Evolutionary conservation across 2,113 vertebrate species (phyloP).

Genomic region (Xyrauchen texanus): DNA sequence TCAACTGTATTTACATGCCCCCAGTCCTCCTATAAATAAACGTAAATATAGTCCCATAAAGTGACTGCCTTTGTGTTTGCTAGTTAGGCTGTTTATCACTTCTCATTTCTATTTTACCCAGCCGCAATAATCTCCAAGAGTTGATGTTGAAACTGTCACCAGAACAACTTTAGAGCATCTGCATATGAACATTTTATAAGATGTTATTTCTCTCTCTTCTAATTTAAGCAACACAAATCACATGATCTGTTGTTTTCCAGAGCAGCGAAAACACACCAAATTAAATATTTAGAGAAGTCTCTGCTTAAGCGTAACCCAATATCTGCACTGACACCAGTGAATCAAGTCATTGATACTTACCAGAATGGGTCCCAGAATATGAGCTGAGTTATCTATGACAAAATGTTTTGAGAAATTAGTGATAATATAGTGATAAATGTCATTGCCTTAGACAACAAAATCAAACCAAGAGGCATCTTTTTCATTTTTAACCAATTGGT

Average conservation of each 20-base stretch:
- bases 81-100: slow-evolving; percentile 4
- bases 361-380: slow-evolving; percentile 78
- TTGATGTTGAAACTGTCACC: slow-evolving; percentile 21
- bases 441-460: no score
- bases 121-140: background rate
- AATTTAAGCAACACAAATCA: background rate
- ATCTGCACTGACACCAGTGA: no score
- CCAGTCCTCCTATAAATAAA: slow-evolving; percentile 2
- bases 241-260: background rate
- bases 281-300: background rate
- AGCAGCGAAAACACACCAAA: background rate
- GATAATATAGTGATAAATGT: background rate
- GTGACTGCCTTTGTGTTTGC: slow-evolving; percentile 12
- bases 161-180: slow-evolving; percentile 4
- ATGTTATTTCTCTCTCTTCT: background rate
- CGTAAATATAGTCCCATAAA: no score
- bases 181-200: background rate
- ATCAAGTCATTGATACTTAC: slow-evolving; percentile 67
- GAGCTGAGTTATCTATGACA: slow-evolving; percentile 80
- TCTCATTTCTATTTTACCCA: slow-evolving; percentile 19
- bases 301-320: background rate
- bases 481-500: no score
- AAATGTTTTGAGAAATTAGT: slow-evolving; percentile 45
- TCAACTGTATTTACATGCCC: background rate
- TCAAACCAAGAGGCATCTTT: no score